These are phyloP conservation scores for Dasysyrphus tricinctus DNA, from an alignment of 2,888 invertebrate genomes.

Conservation along the genomic window DNA sequence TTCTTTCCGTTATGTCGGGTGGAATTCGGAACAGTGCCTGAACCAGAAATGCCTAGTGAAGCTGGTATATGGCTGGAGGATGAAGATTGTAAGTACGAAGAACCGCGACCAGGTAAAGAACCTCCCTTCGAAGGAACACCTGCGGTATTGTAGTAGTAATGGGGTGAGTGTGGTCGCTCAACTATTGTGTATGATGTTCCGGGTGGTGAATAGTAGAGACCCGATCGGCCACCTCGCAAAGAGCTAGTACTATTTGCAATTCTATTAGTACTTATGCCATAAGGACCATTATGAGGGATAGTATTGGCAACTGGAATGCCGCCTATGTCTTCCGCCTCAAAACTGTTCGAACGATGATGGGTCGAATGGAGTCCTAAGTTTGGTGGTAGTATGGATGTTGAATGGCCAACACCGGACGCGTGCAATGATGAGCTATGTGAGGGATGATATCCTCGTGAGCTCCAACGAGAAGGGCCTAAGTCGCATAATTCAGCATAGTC, in stretches of 20 bases:
- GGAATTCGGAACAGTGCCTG: slow-evolving; percentile 81
- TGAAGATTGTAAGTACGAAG: slow-evolving; percentile 89
- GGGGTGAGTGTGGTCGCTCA: slow-evolving; percentile 89
- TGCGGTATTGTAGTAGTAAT: slow-evolving; percentile 85
- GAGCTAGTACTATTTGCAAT: slow-evolving; percentile 84
- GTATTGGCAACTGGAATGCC: slow-evolving; percentile 80
- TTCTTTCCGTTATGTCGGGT: slow-evolving; percentile 87
- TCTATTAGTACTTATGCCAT: slow-evolving; percentile 79
- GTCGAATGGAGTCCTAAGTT: slow-evolving; percentile 77
- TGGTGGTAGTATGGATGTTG: slow-evolving; percentile 59
- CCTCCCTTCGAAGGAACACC: slow-evolving; percentile 83
- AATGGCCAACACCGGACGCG: slow-evolving; percentile 75
- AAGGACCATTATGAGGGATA: slow-evolving; percentile 79
- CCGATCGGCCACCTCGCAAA: slow-evolving; percentile 86
- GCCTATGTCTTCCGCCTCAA: slow-evolving; percentile 83
- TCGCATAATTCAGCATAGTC: slow-evolving; percentile 84
- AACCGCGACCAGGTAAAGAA: slow-evolving; percentile 84
- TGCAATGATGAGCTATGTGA: slow-evolving; percentile 79
- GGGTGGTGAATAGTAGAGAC: slow-evolving; percentile 93
- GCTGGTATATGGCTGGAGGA: slow-evolving; percentile 85
- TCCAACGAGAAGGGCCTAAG: slow-evolving; percentile 84
- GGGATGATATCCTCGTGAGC: slow-evolving; percentile 83
- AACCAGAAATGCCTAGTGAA: slow-evolving; percentile 77
- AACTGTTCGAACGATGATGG: slow-evolving; percentile 82
- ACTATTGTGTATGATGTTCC: slow-evolving; percentile 95